These are phyloP conservation scores for Seriola quinqueradiata DNA, from an alignment of 2,113 vertebrate genomes.

Conservation along the genomic window DNA sequence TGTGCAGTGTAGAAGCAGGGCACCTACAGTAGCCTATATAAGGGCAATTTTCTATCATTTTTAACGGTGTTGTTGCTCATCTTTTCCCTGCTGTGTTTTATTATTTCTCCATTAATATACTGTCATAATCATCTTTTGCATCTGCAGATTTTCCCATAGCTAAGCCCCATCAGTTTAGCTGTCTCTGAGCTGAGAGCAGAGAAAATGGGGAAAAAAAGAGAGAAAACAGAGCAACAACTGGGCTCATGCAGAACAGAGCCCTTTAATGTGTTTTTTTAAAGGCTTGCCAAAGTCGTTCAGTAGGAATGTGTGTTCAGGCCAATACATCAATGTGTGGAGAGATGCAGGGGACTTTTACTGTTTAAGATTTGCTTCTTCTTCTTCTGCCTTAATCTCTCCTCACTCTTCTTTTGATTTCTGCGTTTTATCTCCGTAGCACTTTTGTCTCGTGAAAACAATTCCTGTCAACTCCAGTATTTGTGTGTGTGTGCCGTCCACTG, in stretches of 20 bases:
- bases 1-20: background rate
- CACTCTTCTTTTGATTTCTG: slow-evolving; percentile 32
- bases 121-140: slow-evolving; percentile 38
- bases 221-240: slow-evolving; percentile 69
- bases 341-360: slow-evolving; percentile 49
- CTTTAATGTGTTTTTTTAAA: slow-evolving; percentile 79
- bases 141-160: slow-evolving; percentile 42
- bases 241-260: slow-evolving; percentile 71
- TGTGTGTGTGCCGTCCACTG: slow-evolving; percentile 9
- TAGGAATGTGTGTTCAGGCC: slow-evolving; percentile 77
- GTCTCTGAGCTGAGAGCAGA: slow-evolving; percentile 41
- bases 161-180: slow-evolving; percentile 25
- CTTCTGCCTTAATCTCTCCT: slow-evolving; percentile 31
- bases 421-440: slow-evolving; percentile 24
- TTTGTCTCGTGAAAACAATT: slow-evolving; percentile 31
- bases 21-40: background rate
- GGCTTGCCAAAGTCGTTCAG: slow-evolving; percentile 78
- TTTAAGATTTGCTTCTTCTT: slow-evolving; percentile 47
- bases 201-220: slow-evolving; percentile 23
- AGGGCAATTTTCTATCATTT: background rate
- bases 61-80: background rate
- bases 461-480: background rate
- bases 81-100: slow-evolving; percentile 15
- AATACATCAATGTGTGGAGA: slow-evolving; percentile 72
- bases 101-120: slow-evolving; percentile 27